A percentile compares a stretch with the other conserved stretches of the same genome.
Evolutionary conservation across 2,797 vertebrate genomes (phyloP).

Genomic region (Chelon labrosus): DNA sequence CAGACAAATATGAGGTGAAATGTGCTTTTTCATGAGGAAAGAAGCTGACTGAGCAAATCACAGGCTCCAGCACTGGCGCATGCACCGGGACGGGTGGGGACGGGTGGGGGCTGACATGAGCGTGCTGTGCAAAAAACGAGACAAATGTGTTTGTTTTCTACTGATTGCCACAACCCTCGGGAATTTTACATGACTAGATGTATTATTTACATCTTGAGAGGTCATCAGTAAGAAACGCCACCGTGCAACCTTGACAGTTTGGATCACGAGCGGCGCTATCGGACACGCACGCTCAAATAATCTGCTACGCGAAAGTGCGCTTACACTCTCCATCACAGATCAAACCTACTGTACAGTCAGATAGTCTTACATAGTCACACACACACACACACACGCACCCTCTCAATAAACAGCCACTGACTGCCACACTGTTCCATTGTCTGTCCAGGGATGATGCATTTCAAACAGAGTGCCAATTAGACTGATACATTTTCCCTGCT

Average conservation of each 20-base stretch:
- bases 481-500: constrained; percentile 72
- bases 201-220: constrained; percentile 66
- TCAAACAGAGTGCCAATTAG: constrained; percentile 69
- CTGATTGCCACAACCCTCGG: constrained; percentile 49
- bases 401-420: constrained; percentile 6
- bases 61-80: constrained; percentile 30
- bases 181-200: constrained; percentile 49
- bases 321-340: neutral
- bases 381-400: constrained; percentile 10
- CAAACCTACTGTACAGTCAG: constrained; percentile 5
- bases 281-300: constrained; percentile 33
- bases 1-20: constrained; percentile 75
- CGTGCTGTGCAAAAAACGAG: constrained; percentile 31
- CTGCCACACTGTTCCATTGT: constrained; percentile 38
- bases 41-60: constrained; percentile 72
- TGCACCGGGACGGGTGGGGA: constrained; percentile 5
- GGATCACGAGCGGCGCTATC: constrained; percentile 7
- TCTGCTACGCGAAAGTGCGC: neutral
- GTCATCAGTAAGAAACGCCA: constrained; percentile 17
- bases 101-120: constrained; percentile 10
- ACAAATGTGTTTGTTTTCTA: constrained; percentile 56
- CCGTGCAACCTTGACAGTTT: constrained; percentile 42
- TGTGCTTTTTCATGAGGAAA: constrained; percentile 71
- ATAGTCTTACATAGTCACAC: neutral
- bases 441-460: constrained; percentile 60